Percentiles rank a stretch among this genome's conserved stretches.
phyloP scores from a whole-genome alignment of 1,140 invertebrate species.

The Aphelenchoides fujianensis region DNA sequence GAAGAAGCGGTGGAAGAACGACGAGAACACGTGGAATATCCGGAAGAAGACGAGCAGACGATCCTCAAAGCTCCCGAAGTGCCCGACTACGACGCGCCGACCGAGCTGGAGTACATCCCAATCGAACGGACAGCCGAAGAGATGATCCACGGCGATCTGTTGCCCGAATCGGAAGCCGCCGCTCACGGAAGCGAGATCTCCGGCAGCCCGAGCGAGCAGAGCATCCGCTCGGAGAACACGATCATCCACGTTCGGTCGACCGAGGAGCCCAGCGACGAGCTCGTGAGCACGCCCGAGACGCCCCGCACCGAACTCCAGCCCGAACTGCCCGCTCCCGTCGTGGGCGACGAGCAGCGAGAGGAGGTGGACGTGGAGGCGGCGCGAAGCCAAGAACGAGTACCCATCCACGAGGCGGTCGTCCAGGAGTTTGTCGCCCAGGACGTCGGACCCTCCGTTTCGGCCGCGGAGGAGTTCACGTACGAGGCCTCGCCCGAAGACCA shows the following conservation, averaged over 20 bases:
- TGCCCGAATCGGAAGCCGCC: neutral
- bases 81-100: neutral
- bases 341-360: neutral
- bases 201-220: neutral
- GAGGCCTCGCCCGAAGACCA: neutral
- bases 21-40: neutral
- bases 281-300: neutral
- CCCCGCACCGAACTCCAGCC: neutral
- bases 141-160: neutral
- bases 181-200: neutral
- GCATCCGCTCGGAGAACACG: neutral
- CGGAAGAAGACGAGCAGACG: neutral
- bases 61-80: neutral
- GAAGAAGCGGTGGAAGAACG: neutral
- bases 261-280: neutral
- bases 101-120: neutral
- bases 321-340: neutral
- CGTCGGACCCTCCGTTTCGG: neutral
- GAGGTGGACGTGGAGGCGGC: neutral
- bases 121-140: neutral
- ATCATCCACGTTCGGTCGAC: neutral
- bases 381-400: neutral
- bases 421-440: neutral
- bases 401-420: neutral
- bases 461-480: neutral